A percentile compares a stretch with the other conserved stretches of the same genome.
Evolutionary conservation across 2,888 invertebrate genomes (phyloP).

Genomic region (Chironomus tentans): DNA sequence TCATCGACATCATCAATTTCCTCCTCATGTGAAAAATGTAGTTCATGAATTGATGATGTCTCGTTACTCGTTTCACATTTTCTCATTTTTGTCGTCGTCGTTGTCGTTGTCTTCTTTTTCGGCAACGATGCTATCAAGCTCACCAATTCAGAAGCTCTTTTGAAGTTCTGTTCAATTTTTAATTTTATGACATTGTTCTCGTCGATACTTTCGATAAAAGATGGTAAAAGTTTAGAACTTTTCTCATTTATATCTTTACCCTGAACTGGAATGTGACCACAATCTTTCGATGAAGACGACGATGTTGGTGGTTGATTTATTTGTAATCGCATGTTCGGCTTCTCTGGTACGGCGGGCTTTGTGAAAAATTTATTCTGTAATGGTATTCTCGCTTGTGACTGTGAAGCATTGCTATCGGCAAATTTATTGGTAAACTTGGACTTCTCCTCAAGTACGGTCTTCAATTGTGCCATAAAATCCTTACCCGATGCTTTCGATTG

Average conservation of each 20-base stretch:
- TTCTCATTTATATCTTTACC: conserved; percentile 38
- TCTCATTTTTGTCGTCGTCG: conserved; percentile 39
- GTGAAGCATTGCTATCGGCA: background rate
- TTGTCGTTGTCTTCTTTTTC: conserved; percentile 35
- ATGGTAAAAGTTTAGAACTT: conserved; percentile 37
- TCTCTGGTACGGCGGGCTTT: conserved; percentile 15
- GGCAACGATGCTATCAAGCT: conserved; percentile 39
- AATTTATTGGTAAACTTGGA: conserved; percentile 26
- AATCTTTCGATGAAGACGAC: too few species aligned
- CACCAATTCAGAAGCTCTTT: conserved; percentile 52
- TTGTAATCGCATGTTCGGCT: background rate
- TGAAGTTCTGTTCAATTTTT: conserved; percentile 53
- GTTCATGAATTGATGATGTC: conserved; percentile 44
- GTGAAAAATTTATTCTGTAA: conserved; percentile 16
- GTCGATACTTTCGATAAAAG: conserved; percentile 42
- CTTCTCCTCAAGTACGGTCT: conserved; percentile 26
- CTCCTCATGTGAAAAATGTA: conserved; percentile 30
- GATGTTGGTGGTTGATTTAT: conserved; percentile 9
- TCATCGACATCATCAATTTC: conserved; percentile 30
- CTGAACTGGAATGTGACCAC: background rate
- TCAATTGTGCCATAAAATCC: conserved; percentile 23
- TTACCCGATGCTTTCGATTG: background rate
- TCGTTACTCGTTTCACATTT: conserved; percentile 41
- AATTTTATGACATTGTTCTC: conserved; percentile 50
- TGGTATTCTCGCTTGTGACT: background rate